Percentiles rank a stretch among this genome's conserved stretches.
phyloP scores from a whole-genome alignment of 2,797 vertebrate species.

The Catostomus latipinnis region DNA sequence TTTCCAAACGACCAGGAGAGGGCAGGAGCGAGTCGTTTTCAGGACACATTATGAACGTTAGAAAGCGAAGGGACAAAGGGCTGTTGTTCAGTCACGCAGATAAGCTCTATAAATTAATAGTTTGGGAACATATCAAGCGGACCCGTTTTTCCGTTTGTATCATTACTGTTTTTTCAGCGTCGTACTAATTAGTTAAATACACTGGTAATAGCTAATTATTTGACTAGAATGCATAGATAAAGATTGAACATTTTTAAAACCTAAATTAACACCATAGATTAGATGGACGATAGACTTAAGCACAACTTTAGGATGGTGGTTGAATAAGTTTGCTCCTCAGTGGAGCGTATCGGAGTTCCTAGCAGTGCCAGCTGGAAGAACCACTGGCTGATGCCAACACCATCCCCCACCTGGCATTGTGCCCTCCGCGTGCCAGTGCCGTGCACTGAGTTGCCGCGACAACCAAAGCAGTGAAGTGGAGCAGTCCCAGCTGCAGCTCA shows the following conservation, averaged over 20 bases:
- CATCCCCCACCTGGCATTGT: conserved; percentile 40
- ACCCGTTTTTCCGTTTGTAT: background rate
- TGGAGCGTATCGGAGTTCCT: conserved; percentile 32
- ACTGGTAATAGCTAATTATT: no score
- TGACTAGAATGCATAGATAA: no score
- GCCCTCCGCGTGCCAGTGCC: conserved; percentile 42
- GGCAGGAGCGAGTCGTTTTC: conserved; percentile 30
- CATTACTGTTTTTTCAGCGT: background rate
- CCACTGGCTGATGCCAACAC: conserved; percentile 37
- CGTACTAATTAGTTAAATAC: no score
- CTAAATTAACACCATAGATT: background rate
- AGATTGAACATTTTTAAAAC: no score
- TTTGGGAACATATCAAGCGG: conserved; percentile 23
- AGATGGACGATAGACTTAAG: conserved; percentile 4
- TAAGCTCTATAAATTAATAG: conserved; percentile 15
- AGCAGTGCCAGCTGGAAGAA: conserved; percentile 38
- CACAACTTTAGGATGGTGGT: conserved; percentile 22
- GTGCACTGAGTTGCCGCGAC: conserved; percentile 48
- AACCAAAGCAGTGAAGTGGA: conserved; percentile 43
- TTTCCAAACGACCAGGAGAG: conserved; percentile 33
- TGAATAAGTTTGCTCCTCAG: conserved; percentile 32
- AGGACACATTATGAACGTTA: background rate
- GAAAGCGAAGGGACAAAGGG: conserved; percentile 48
- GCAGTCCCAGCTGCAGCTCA: conserved; percentile 44
- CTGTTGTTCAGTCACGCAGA: conserved; percentile 44